Evolutionary conservation across 1,140 invertebrate species (phyloP).

Genomic region (Bombus pyrosoma): DNA sequence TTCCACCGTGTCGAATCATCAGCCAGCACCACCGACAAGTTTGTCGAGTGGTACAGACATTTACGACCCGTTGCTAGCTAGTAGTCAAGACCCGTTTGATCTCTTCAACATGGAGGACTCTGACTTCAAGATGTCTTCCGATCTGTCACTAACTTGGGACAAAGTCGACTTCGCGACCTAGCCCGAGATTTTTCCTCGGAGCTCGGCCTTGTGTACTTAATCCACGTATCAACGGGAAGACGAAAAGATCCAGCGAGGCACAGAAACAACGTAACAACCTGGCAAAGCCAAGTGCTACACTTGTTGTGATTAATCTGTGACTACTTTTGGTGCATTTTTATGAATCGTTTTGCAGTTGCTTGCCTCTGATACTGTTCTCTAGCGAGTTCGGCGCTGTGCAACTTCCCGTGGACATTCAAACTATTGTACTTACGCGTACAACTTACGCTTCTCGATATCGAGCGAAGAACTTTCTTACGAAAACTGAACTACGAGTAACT

Average conservation of each 20-base stretch:
- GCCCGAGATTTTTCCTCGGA: constrained; percentile 64
- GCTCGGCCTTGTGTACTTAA: constrained; percentile 75
- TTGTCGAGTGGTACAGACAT: constrained; percentile 79
- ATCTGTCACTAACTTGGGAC: constrained; percentile 84
- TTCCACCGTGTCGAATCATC: constrained; percentile 66
- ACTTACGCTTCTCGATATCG: constrained; percentile 10
- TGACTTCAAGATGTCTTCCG: constrained; percentile 85
- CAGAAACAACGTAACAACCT: not conserved
- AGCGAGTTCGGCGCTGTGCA: not conserved
- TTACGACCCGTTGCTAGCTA: constrained; percentile 85
- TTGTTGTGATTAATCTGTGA: constrained; percentile 25
- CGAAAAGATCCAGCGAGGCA: constrained; percentile 1
- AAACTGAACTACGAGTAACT: constrained; percentile 25
- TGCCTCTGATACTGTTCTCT: constrained; percentile 16
- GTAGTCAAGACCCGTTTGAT: constrained; percentile 87
- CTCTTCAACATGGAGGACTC: constrained; percentile 88
- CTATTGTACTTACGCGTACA: constrained; percentile 54
- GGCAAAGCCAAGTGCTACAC: constrained; percentile 11
- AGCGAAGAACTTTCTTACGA: constrained; percentile 18
- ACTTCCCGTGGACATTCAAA: constrained; percentile 1
- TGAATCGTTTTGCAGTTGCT: constrained; percentile 39
- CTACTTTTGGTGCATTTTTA: constrained; percentile 53
- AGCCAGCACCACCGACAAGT: constrained; percentile 68
- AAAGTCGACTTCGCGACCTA: constrained; percentile 86
- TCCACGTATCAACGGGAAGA: constrained; percentile 30